Evolutionary conservation across 2,113 vertebrate species (phyloP).

Genomic region (Apaloderma vittatum): DNA sequence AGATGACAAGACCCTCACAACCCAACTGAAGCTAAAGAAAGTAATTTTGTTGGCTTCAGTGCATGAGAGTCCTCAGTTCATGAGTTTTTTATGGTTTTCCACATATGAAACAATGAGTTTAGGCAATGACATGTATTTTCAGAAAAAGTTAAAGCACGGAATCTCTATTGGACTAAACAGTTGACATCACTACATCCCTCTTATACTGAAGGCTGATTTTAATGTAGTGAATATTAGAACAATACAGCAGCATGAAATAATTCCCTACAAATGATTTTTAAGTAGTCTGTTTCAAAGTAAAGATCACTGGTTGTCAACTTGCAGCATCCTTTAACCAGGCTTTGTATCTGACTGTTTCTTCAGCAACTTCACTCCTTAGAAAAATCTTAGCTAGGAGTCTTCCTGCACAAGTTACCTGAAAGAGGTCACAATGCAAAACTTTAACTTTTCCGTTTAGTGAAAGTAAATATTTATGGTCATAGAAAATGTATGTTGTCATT

Average conservation of each 20-base stretch:
- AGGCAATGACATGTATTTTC: neutral
- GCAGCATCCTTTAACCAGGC: slow-evolving; percentile 8
- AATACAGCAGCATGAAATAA: neutral
- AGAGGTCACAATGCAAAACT: slow-evolving; percentile 12
- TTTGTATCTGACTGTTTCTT: neutral
- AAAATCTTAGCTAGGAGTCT: neutral
- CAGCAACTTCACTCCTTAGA: neutral
- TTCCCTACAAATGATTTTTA: neutral
- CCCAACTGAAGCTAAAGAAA: neutral
- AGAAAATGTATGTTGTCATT: slow-evolving; percentile 56
- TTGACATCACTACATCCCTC: neutral
- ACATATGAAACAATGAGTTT: neutral
- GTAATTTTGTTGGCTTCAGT: neutral
- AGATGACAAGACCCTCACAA: neutral
- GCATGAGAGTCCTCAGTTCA: neutral
- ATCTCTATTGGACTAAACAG: neutral
- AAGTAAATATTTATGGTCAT: slow-evolving; percentile 59
- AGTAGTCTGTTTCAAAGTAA: neutral
- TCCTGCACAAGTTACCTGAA: slow-evolving; percentile 5
- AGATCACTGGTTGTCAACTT: neutral
- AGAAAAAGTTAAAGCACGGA: neutral
- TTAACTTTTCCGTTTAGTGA: slow-evolving; percentile 19
- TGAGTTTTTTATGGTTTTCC: neutral
- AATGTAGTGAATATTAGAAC: neutral
- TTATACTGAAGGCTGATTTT: neutral